Evolutionary conservation across 2,888 invertebrate species (phyloP).

Genomic region (Hirudinaria manillensis): DNA sequence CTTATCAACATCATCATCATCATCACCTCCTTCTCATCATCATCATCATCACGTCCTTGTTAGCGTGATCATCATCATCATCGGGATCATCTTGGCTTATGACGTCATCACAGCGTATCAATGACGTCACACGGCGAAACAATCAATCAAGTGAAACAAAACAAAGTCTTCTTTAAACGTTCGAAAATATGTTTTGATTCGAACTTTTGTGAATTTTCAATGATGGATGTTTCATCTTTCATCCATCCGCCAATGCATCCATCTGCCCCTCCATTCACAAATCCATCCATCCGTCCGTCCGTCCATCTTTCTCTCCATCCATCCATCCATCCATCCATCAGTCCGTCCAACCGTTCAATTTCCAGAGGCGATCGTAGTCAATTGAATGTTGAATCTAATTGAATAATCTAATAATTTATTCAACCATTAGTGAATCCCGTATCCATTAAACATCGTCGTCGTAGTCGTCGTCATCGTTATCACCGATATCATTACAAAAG

Average conservation of each 20-base stretch:
- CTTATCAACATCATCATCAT: background rate
- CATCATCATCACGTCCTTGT: constrained; percentile 14
- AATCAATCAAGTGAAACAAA: constrained; percentile 3
- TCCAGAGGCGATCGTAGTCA: too few species aligned
- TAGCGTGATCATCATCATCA: constrained; percentile 27
- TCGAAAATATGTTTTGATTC: too few species aligned
- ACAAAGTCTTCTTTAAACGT: background rate
- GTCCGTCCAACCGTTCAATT: too few species aligned
- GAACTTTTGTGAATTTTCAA: too few species aligned
- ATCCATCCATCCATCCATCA: too few species aligned
- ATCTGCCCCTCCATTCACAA: too few species aligned
- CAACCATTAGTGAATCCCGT: background rate
- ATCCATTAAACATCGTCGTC: background rate
- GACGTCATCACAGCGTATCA: constrained; percentile 22
- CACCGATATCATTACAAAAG: background rate
- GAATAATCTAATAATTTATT: too few species aligned
- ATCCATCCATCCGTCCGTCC: too few species aligned
- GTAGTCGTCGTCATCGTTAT: background rate
- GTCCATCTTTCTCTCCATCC: too few species aligned
- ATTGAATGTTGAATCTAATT: too few species aligned
- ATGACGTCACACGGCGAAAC: constrained; percentile 10
- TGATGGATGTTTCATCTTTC: too few species aligned
- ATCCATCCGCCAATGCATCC: too few species aligned
- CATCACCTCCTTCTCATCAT: constrained; percentile 2
- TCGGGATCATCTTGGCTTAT: constrained; percentile 26